Percentiles rank a stretch among this genome's conserved stretches.
Evolutionary conservation across 2,113 vertebrate species (phyloP).

Genomic region (Acanthisitta chloris): DNA sequence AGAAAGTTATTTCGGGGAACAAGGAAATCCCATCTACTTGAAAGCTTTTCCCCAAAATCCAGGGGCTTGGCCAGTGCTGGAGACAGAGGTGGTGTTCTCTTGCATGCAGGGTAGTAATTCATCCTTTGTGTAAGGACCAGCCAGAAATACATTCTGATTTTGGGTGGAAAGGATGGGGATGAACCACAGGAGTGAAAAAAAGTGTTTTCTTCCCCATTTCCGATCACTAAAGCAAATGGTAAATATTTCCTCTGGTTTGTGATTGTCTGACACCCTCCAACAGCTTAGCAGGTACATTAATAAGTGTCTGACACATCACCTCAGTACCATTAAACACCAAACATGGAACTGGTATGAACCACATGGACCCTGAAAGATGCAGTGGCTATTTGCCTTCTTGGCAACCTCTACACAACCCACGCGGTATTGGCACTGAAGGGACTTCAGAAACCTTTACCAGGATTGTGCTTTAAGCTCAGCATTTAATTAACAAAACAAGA

Average conservation of each 20-base stretch:
- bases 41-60: not conserved
- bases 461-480: not conserved
- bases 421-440: not conserved
- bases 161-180: not conserved
- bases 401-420: accelerated
- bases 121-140: not conserved
- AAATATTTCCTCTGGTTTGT: not conserved
- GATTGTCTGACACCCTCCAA: not conserved
- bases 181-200: not conserved
- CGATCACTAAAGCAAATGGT: accelerated
- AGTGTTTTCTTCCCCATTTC: not conserved
- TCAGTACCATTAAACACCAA: not conserved
- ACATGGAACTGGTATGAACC: not conserved
- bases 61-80: not conserved
- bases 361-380: accelerated
- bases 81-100: not conserved
- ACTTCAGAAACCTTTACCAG: not conserved
- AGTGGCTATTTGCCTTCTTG: not conserved
- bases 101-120: accelerated
- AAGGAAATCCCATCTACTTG: not conserved
- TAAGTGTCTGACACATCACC: accelerated
- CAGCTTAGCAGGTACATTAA: not conserved
- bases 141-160: accelerated
- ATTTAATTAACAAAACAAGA: conserved; percentile 43
- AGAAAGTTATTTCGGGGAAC: not conserved